Evolutionary conservation across 2,113 vertebrate species (phyloP).

Genomic region (Bubo scandiacus): DNA sequence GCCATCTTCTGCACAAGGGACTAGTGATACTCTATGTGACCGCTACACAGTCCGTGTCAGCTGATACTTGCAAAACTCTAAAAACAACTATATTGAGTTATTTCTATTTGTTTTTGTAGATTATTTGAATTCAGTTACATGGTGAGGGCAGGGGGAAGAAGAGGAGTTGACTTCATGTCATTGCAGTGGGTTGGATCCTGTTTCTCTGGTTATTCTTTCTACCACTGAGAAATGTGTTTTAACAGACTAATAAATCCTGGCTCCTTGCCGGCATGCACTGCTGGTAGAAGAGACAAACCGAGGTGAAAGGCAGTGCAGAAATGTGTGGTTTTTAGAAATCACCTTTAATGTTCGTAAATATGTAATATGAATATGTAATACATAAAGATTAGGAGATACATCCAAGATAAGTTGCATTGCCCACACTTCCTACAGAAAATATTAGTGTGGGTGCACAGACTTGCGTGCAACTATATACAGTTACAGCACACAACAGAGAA

Average conservation of each 20-base stretch:
- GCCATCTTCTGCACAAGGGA: background rate
- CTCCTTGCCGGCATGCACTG: accelerated
- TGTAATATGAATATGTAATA: accelerated
- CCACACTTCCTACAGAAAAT: accelerated
- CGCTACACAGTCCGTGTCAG: accelerated
- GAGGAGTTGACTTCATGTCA: background rate
- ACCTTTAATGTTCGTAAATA: accelerated
- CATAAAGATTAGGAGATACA: accelerated
- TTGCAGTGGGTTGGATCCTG: accelerated
- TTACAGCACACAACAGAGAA: accelerated
- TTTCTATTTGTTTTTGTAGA: background rate
- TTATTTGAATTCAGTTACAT: background rate
- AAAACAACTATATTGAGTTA: accelerated
- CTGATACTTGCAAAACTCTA: background rate
- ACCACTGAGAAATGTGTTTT: accelerated
- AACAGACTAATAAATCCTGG: background rate
- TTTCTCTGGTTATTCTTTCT: background rate
- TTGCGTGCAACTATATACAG: accelerated
- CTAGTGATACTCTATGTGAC: too few species aligned
- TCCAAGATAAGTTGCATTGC: accelerated
- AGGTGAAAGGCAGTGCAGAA: background rate
- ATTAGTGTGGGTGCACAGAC: accelerated
- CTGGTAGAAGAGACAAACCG: too few species aligned
- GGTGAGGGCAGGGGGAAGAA: background rate
- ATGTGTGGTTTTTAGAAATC: accelerated